Evolutionary conservation across 2,888 invertebrate species (phyloP).

Genomic region (Belgica antarctica): DNA sequence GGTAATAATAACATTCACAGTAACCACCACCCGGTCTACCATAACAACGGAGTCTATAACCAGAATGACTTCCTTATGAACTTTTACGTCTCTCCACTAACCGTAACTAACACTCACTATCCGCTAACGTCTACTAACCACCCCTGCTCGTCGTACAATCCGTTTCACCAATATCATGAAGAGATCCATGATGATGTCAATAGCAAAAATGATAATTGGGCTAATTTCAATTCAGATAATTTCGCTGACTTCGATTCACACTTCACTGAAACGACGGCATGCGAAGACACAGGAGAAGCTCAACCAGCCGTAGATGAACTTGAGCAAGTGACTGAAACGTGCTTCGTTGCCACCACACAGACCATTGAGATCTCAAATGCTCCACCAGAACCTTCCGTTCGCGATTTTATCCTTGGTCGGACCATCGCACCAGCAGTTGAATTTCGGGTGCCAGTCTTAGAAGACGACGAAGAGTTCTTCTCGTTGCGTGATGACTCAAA

Average conservation of each 20-base stretch:
- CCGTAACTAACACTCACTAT: slow-evolving; percentile 16
- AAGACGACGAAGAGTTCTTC: slow-evolving; percentile 37
- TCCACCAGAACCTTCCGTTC: slow-evolving; percentile 15
- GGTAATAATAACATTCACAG: slow-evolving; percentile 42
- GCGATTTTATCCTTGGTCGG: slow-evolving; percentile 22
- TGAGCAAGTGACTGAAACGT: slow-evolving; percentile 1
- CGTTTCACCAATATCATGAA: slow-evolving; percentile 36
- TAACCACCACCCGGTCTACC: slow-evolving; percentile 19
- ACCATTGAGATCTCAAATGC: slow-evolving; percentile 26
- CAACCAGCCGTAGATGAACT: neutral
- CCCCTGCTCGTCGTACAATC: slow-evolving; percentile 33
- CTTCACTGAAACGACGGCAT: slow-evolving; percentile 47
- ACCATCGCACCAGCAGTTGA: neutral
- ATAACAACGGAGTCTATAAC: slow-evolving; percentile 19
- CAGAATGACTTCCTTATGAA: slow-evolving; percentile 42
- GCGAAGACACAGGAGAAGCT: neutral
- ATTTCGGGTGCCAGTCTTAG: no score
- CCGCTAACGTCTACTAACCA: slow-evolving; percentile 35
- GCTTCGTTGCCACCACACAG: slow-evolving; percentile 36
- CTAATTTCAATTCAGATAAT: slow-evolving; percentile 50
- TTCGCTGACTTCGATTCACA: slow-evolving; percentile 55
- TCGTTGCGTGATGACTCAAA: slow-evolving; percentile 38
- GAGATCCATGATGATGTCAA: slow-evolving; percentile 28
- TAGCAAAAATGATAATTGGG: slow-evolving; percentile 47
- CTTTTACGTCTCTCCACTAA: slow-evolving; percentile 23